Evolutionary conservation across 2,888 invertebrate species (phyloP).

Genomic region (Polydrusus cervinus): DNA sequence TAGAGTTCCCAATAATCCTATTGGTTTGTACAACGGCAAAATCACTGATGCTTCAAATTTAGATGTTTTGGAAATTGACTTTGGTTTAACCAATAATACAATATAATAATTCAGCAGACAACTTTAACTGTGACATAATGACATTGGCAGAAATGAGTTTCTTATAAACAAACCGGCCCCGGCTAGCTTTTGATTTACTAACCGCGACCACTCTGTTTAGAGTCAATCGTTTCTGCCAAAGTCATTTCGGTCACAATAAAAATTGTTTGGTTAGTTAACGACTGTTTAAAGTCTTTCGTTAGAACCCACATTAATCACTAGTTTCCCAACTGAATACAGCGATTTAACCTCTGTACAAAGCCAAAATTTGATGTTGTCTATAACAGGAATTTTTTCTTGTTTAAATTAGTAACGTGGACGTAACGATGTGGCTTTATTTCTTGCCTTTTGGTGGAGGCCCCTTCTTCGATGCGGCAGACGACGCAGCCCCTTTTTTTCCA

Average conservation of each 20-base stretch:
- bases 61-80: background rate
- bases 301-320: background rate
- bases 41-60: background rate
- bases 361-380: background rate
- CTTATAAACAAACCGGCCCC: no score
- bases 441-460: constrained; percentile 15
- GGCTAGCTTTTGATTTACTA: no score
- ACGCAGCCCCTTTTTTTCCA: constrained; percentile 11
- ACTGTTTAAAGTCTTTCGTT: no score
- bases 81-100: background rate
- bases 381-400: background rate
- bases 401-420: background rate
- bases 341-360: background rate
- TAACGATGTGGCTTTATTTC: constrained; percentile 3
- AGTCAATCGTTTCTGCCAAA: no score
- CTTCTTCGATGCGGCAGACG: background rate
- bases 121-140: no score
- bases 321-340: background rate
- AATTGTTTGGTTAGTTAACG: no score
- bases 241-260: no score
- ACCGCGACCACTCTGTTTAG: no score
- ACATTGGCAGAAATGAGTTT: no score
- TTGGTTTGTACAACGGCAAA: background rate
- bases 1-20: no score
- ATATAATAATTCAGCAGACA: no score